Percentiles rank a stretch among this genome's conserved stretches.
phyloP scores from a whole-genome alignment of 2,113 vertebrate genomes.

The Callaeas wilsoni region DNA sequence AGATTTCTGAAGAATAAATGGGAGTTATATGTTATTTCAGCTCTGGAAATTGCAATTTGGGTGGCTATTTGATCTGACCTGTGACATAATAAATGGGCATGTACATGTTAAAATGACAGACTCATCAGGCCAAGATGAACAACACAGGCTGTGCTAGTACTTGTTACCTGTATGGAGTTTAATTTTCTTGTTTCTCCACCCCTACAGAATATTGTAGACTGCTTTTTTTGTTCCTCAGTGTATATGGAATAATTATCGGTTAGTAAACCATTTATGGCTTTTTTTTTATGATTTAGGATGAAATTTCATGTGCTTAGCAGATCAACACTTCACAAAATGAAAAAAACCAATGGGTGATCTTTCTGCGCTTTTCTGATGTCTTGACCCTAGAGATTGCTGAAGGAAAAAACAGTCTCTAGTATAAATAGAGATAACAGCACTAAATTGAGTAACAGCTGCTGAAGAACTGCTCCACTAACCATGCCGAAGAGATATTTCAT shows the following conservation, averaged over 20 bases:
- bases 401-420: neutral
- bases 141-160: neutral
- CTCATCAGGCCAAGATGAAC: neutral
- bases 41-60: neutral
- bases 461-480: slow-evolving; percentile 19
- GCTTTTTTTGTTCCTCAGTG: neutral
- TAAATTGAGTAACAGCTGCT: slow-evolving; percentile 36
- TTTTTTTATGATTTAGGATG: neutral
- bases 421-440: slow-evolving; percentile 29
- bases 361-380: neutral
- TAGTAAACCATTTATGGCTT: neutral
- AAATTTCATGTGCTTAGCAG: neutral
- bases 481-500: neutral
- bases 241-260: neutral
- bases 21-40: neutral
- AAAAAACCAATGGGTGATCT: neutral
- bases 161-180: neutral
- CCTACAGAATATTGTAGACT: neutral
- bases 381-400: neutral
- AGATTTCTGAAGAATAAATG: neutral
- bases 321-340: neutral
- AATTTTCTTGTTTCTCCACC: neutral
- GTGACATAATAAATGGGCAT: neutral
- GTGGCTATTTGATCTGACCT: neutral
- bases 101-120: neutral